A percentile compares a stretch with the other conserved stretches of the same genome.
These are phyloP conservation scores for Mercenaria mercenaria DNA, from an alignment of 1,140 invertebrate species.

Conservation along the genomic window DNA sequence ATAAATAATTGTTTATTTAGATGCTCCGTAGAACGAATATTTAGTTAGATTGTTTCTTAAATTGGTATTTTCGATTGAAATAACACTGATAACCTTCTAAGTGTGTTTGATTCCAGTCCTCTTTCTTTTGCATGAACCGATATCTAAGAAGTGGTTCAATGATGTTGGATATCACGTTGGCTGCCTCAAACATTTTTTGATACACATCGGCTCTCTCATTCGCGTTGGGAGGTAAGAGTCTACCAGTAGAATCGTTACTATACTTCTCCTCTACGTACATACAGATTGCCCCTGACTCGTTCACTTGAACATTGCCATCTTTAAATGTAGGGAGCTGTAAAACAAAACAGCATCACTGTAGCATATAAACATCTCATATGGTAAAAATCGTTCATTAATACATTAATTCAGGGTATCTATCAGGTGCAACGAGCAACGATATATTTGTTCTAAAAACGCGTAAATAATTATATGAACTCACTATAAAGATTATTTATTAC, in stretches of 20 bases:
- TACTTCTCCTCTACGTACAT: constrained; percentile 70
- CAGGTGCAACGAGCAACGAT: too few species aligned
- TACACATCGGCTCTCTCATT: not conserved
- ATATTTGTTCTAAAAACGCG: too few species aligned
- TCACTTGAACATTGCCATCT: constrained; percentile 71
- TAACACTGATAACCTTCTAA: too few species aligned
- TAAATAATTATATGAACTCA: too few species aligned
- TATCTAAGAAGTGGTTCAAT: constrained; percentile 22
- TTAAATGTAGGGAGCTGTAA: constrained; percentile 74
- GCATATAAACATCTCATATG: not conserved
- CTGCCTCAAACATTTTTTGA: constrained; percentile 36
- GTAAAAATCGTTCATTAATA: too few species aligned
- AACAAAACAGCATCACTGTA: not conserved
- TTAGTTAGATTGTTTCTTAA: too few species aligned
- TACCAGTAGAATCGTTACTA: not conserved
- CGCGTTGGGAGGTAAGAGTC: not conserved
- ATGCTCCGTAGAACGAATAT: too few species aligned
- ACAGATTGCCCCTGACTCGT: constrained; percentile 75
- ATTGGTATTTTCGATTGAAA: too few species aligned
- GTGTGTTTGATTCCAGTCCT: too few species aligned
- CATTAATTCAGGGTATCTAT: too few species aligned
- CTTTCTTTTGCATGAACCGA: constrained; percentile 6
- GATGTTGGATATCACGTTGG: constrained; percentile 13
- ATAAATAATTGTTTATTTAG: too few species aligned
- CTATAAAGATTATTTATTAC: too few species aligned